Base-by-base conservation (phyloP, 2,888 invertebrate species). In the Folsomia manolachei region DNA sequence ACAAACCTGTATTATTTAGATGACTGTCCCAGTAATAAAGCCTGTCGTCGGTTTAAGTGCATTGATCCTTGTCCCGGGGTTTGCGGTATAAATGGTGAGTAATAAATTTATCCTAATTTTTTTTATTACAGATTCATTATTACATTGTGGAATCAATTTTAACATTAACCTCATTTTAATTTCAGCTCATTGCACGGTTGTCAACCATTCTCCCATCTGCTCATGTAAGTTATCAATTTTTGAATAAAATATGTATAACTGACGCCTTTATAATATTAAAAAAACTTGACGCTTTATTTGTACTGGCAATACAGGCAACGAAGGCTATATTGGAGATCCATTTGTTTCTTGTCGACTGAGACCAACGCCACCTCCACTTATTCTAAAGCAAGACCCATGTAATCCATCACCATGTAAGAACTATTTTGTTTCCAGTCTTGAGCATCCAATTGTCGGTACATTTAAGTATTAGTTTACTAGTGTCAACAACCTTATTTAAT, bases 151-250 rank as follows among this genome's bases (percentile, higher is more conserved):
- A n/a, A n/a, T n/a, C n/a, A n/a, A n/a, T n/a, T n/a, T n/a, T n/a
- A n/a, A n/a, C n/a, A n/a, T n/a, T n/a, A n/a, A n/a, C 90, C 78
- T 89, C 89, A 71, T 93, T 92, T 82, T 92, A 92, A 69, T 85
- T 88, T 70, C 90, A 91, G 82, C 91, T 92, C 53, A 86, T 89
- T 39, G 39, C 80, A 87, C 88, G 77, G 91, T 91, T 23, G 87
- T 89, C 53, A 89, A 90, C 82, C 90, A 90, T 82, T 88, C 88
- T 26, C 71, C 75, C 4, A 72, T 71, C 27, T 74, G 76, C 39
- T 69, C 64, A 23, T 75, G 75, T 66, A 63, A 26, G 64, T 62
- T 19, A 7, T 2, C 19, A 51, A 51, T 51, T 51, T 65, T 24
- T 21, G n/a, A n/a, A n/a, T n/a, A n/a, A n/a, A n/a, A n/a, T n/a